Base-by-base conservation (phyloP, 2,888 invertebrate genomes). In the Conops quadrifasciatus region DNA sequence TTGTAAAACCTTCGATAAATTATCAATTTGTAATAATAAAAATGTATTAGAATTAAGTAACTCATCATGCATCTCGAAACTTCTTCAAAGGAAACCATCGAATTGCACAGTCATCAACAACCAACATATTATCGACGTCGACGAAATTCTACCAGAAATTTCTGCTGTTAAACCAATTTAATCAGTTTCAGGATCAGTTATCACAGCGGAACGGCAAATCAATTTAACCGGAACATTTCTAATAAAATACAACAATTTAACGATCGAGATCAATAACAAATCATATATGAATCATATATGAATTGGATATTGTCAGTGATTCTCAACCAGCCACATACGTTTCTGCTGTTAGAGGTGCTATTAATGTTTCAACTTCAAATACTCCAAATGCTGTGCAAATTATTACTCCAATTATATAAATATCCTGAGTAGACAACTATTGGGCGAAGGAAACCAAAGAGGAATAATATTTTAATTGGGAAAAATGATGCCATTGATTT, bases 111-210 rank as follows among this genome's bases (percentile, higher is more conserved):
- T 16, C 16, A 58, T 73, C 7, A 74, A 71, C 45, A 67, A 59
- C 53, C 68, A 75, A 15, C 69, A 74, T 19, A 66, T 73, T 21
- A 67, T 64, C 19, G 51, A 51, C 21, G 13, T 71, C 15, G 74
- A n/a, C n/a, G n/a, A n/a, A n/a, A n/a, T n/a, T n/a, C n/a, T n/a
- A n/a, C n/a, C n/a, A n/a, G n/a, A n/a, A 75, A n/a, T 63, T 74
- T 26, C 21, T 75, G 26, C 49, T 75, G 11, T 59, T 77, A 19
- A 77, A 75, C 24, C 62, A 74, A 58, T 77, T 64, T 49, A 72
- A 64, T 13, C 70, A 47, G 21, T 64, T 64, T 73, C 4, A 4
- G 24, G 3, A 60, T 65, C 19, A 43, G 63, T 2, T 59, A 69
- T 49, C 4, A 49, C 49, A 49, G 49, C 15, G 49, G n/a, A 49